Percentiles rank a stretch among this genome's conserved stretches.
Conservation (phyloP, 1,140 invertebrate genomes). For the Trachymyrmex septentrionalis region DNA sequence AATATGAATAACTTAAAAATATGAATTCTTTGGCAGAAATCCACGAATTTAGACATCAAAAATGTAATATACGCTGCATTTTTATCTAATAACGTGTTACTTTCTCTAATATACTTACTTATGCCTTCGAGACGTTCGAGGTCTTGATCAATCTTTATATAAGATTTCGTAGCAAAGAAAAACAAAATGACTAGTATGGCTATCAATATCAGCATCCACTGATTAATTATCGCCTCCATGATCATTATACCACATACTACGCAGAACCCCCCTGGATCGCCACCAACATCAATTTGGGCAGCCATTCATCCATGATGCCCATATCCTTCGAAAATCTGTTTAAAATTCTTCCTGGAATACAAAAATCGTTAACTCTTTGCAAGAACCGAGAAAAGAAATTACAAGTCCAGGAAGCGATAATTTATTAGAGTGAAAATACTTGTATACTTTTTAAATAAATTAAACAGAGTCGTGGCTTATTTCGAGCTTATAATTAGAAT, state of each 20-base stretch:
- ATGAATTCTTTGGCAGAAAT: not conserved
- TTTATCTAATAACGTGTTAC: no score
- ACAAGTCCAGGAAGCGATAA: not conserved
- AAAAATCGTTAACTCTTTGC: not conserved
- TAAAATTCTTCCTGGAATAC: slow-evolving; percentile 88
- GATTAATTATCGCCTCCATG: slow-evolving; percentile 87
- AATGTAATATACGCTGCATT: no score
- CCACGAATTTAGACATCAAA: not conserved
- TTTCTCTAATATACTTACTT: no score
- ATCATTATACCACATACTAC: slow-evolving; percentile 86
- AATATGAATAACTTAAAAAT: not conserved
- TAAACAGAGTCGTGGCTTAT: no score
- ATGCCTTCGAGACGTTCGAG: no score
- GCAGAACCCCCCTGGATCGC: slow-evolving; percentile 85
- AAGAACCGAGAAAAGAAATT: not conserved
- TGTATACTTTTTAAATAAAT: no score
- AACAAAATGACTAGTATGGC: no score
- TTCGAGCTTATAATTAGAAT: no score
- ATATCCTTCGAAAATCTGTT: slow-evolving; percentile 94
- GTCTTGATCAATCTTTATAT: no score
- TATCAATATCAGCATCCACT: slow-evolving; percentile 85
- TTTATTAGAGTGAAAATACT: no score
- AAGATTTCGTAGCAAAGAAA: no score
- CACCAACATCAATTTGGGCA: slow-evolving; percentile 92
- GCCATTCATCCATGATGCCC: slow-evolving; percentile 92